Conservation (phyloP, 2,113 vertebrate species). For the Garra rufa region DNA sequence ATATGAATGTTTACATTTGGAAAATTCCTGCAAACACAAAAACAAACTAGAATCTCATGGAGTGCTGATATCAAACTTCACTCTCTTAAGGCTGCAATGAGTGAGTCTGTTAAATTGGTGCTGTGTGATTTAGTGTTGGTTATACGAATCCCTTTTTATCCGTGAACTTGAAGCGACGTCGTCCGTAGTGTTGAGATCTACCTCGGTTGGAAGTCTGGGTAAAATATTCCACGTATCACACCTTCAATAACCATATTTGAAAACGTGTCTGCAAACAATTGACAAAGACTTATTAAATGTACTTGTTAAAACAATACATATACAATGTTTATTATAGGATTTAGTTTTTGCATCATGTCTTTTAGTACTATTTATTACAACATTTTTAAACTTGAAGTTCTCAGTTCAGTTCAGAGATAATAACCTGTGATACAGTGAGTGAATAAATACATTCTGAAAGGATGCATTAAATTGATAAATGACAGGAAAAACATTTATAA, state of each 20-base stretch:
- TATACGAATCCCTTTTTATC: background rate
- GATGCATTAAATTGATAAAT: too few species aligned
- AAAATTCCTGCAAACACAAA: background rate
- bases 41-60: background rate
- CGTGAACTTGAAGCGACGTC: conserved; percentile 1
- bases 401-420: too few species aligned
- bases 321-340: background rate
- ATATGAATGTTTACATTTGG: background rate
- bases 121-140: conserved; percentile 36
- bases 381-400: too few species aligned
- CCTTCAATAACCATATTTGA: conserved; percentile 81
- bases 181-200: conserved; percentile 62
- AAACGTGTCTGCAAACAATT: conserved; percentile 57
- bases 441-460: too few species aligned
- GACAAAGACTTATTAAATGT: background rate
- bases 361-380: background rate
- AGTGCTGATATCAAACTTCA: conserved; percentile 15
- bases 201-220: conserved; percentile 77
- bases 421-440: too few species aligned
- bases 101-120: background rate
- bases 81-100: background rate
- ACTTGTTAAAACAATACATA: background rate
- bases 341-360: background rate
- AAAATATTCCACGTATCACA: conserved; percentile 80
- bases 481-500: too few species aligned